A percentile compares a stretch with the other conserved stretches of the same genome.
phyloP scores from a whole-genome alignment of 2,797 vertebrate species.

The Kryptopterus vitreolus region DNA sequence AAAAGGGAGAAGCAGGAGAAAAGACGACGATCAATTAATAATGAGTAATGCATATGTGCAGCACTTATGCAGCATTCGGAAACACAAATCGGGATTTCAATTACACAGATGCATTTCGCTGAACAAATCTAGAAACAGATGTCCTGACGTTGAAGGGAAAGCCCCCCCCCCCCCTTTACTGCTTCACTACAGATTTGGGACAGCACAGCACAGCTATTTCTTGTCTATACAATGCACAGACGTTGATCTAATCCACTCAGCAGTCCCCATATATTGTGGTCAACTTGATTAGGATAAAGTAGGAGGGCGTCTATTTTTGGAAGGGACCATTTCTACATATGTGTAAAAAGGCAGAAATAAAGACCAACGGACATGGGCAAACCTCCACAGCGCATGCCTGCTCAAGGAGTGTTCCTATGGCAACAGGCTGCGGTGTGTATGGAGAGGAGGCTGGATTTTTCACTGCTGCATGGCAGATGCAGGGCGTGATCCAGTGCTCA shows the following conservation, averaged over 20 bases:
- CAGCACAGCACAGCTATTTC: background rate
- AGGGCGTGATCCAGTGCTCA: constrained; percentile 35
- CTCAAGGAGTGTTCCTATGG: constrained; percentile 52
- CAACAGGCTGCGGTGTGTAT: constrained; percentile 46
- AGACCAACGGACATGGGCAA: constrained; percentile 25
- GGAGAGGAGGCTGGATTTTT: constrained; percentile 22
- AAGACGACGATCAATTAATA: background rate
- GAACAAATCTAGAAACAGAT: background rate
- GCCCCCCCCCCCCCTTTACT: too few species aligned
- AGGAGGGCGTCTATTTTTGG: constrained; percentile 55
- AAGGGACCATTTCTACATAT: constrained; percentile 33
- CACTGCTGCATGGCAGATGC: constrained; percentile 28
- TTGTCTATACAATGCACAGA: too few species aligned
- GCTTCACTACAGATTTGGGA: background rate
- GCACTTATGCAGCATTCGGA: background rate
- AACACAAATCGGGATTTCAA: background rate
- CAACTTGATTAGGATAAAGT: constrained; percentile 37
- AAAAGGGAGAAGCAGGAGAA: background rate
- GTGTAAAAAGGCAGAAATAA: constrained; percentile 40
- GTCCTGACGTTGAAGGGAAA: background rate
- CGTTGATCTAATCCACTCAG: background rate
- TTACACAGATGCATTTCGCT: background rate
- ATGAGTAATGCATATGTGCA: background rate
- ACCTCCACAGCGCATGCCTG: constrained; percentile 35
- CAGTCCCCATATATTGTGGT: constrained; percentile 35